Percentiles rank a stretch among this genome's conserved stretches.
Evolutionary conservation across 1,140 invertebrate species (phyloP).

Genomic region (Drosophila sproati): DNA sequence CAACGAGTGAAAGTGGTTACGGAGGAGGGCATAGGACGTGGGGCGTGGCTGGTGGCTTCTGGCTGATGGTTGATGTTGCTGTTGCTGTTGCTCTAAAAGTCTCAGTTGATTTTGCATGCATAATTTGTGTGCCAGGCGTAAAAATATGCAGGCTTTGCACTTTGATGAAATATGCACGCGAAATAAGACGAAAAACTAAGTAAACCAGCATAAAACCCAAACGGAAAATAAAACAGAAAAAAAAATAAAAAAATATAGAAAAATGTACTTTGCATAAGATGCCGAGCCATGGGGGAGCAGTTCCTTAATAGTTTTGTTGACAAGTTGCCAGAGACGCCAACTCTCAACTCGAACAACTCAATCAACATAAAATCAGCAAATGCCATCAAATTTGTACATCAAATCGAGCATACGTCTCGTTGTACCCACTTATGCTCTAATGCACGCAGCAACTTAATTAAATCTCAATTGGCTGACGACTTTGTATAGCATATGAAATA

Average conservation of each 20-base stretch:
- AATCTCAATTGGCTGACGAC: slow-evolving; percentile 38
- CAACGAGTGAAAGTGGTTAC: slow-evolving; percentile 45
- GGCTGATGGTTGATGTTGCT: slow-evolving; percentile 1
- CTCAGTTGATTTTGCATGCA: slow-evolving; percentile 72
- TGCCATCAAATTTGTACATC: slow-evolving; percentile 25
- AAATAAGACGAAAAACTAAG: slow-evolving; percentile 43
- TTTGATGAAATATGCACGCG: slow-evolving; percentile 76
- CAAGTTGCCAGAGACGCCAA: slow-evolving; percentile 13
- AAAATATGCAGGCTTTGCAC: slow-evolving; percentile 75
- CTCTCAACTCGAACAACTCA: slow-evolving; percentile 20
- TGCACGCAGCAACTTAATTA: slow-evolving; percentile 49
- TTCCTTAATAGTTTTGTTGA: slow-evolving; percentile 61
- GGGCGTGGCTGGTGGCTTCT: slow-evolving; percentile 12
- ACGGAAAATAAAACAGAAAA: slow-evolving; percentile 19
- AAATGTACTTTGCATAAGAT: slow-evolving; percentile 67
- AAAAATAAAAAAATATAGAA: slow-evolving; percentile 11
- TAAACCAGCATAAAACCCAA: neutral
- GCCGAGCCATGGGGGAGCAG: slow-evolving; percentile 9
- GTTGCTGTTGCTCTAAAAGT: slow-evolving; percentile 26
- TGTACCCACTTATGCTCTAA: slow-evolving; percentile 10
- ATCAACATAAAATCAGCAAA: slow-evolving; percentile 31
- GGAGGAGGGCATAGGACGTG: too few species aligned
- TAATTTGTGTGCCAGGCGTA: slow-evolving; percentile 63
- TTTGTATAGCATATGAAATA: neutral
- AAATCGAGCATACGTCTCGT: slow-evolving; percentile 40